Conservation (phyloP, 2,113 vertebrate species). For the Mastomys natalensis region DNA sequence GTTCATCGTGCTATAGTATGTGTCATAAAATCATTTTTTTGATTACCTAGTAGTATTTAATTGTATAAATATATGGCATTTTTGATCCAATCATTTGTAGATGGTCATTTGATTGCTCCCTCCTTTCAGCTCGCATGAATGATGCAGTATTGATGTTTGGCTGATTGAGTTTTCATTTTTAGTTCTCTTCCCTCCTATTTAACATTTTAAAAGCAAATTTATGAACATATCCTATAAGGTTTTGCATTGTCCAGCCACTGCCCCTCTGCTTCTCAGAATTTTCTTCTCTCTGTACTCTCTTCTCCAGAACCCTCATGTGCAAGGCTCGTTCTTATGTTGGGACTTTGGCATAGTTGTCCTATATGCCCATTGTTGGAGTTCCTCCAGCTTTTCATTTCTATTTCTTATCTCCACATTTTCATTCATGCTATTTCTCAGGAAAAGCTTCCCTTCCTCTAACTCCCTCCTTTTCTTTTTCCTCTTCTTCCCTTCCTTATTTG, state of each 20-base stretch:
- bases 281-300: neutral
- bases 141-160: neutral
- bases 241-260: neutral
- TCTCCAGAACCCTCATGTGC: neutral
- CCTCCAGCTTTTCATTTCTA: neutral
- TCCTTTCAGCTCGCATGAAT: neutral
- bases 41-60: neutral
- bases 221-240: neutral
- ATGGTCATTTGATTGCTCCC: neutral
- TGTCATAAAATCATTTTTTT: neutral
- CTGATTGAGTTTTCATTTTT: neutral
- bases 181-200: neutral
- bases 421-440: neutral
- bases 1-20: neutral
- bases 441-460: neutral
- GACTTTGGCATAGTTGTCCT: neutral
- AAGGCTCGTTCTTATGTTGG: neutral
- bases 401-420: neutral
- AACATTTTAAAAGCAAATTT: constrained; percentile 1
- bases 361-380: neutral
- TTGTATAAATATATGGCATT: neutral
- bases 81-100: neutral
- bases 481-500: neutral
- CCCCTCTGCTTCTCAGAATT: neutral
- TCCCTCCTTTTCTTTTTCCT: neutral